Percentiles rank a stretch among this genome's conserved stretches.
phyloP scores from a whole-genome alignment of 2,113 vertebrate genomes.

The Dryoscopus gambensis region DNA sequence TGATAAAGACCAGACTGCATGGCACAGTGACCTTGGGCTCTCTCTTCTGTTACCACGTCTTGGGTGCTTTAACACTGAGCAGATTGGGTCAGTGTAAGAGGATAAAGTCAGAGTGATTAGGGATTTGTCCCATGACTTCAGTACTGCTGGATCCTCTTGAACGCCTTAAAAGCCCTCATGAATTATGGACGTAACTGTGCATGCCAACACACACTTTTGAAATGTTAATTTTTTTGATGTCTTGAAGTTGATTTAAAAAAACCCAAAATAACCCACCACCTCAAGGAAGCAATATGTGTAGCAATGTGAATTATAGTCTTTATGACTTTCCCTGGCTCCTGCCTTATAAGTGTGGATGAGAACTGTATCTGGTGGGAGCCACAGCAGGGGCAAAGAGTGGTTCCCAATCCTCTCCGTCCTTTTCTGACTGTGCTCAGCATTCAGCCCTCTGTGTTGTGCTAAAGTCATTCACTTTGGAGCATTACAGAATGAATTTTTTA shows the following conservation, averaged over 20 bases:
- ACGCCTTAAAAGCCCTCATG: background rate
- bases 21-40: background rate
- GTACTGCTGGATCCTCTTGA: background rate
- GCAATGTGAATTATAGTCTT: background rate
- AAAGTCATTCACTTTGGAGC: background rate
- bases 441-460: fast-evolving
- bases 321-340: background rate
- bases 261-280: background rate
- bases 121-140: conserved; percentile 48
- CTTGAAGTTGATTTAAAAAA: background rate
- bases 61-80: conserved; percentile 19
- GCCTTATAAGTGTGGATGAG: background rate
- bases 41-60: background rate
- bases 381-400: fast-evolving
- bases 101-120: conserved; percentile 47
- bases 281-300: background rate
- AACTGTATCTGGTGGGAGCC: background rate
- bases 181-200: background rate
- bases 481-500: background rate
- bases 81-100: conserved; percentile 41
- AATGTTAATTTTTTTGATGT: background rate
- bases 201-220: background rate
- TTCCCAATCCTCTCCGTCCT: background rate
- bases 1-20: background rate
- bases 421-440: background rate